Evolutionary conservation across 53 echinoderm and acorn worm species (phyloP).

Genomic region (Mesocentrotus franciscanus): DNA sequence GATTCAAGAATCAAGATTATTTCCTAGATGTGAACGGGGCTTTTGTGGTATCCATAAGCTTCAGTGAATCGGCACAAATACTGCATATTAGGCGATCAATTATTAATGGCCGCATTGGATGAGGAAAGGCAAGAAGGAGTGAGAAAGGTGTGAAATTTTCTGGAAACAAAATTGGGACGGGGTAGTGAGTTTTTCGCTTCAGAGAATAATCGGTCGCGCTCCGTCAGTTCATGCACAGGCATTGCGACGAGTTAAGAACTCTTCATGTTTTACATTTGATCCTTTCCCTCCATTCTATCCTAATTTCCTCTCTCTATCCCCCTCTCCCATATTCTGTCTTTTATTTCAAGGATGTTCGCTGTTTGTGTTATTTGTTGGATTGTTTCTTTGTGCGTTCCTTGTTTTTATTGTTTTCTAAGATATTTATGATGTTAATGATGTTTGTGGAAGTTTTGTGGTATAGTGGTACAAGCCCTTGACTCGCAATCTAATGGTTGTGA

Average conservation of each 20-base stretch:
- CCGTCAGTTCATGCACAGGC: constrained; percentile 10
- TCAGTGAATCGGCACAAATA: constrained; percentile 50
- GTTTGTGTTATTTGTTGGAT: no score
- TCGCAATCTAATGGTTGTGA: no score
- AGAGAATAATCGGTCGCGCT: constrained; percentile 20
- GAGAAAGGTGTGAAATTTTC: constrained; percentile 48
- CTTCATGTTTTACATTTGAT: constrained; percentile 7
- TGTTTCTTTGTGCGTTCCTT: no score
- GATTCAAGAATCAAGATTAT: background rate
- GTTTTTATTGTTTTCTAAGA: no score
- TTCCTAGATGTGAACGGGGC: background rate
- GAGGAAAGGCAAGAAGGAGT: background rate
- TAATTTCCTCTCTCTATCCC: no score
- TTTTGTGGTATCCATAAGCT: background rate
- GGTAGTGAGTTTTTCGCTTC: constrained; percentile 22
- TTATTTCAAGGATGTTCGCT: no score
- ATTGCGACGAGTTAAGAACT: constrained; percentile 17
- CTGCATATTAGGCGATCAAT: constrained; percentile 54
- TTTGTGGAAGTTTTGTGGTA: no score
- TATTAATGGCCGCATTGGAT: constrained; percentile 45
- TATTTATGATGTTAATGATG: no score
- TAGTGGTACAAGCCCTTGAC: no score
- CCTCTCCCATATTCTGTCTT: no score
- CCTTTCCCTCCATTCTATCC: background rate
- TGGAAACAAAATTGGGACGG: constrained; percentile 52